These are phyloP conservation scores for Peromyscus californicus DNA, from an alignment of 2,113 vertebrate genomes.

Conservation along the genomic window DNA sequence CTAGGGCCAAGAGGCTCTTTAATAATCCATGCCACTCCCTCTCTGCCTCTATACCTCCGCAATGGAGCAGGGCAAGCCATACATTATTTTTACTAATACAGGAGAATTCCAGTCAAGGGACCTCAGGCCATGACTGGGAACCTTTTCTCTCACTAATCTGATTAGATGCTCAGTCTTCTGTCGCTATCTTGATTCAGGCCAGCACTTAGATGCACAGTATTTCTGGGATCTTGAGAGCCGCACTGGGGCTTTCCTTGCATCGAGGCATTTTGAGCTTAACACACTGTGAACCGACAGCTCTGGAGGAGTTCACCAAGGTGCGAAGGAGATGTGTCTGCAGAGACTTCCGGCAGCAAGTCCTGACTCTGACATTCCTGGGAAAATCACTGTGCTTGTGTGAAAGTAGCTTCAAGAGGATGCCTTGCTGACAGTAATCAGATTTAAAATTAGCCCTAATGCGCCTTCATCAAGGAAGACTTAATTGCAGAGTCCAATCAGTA, in stretches of 20 bases:
- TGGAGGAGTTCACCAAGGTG: background rate
- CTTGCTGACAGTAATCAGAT: slow-evolving; percentile 72
- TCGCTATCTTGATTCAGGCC: background rate
- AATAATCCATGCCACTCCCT: background rate
- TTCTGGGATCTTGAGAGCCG: background rate
- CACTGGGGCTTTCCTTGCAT: background rate
- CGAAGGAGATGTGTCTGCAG: background rate
- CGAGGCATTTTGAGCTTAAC: background rate
- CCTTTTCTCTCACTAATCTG: slow-evolving; percentile 20
- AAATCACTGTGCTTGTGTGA: slow-evolving; percentile 54
- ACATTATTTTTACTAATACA: background rate
- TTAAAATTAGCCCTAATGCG: slow-evolving; percentile 84
- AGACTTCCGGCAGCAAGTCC: background rate
- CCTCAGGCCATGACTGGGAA: background rate
- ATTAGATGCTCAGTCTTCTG: background rate
- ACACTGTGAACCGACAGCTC: background rate
- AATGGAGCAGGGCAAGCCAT: background rate
- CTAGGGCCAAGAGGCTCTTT: slow-evolving; percentile 11
- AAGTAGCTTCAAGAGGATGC: slow-evolving; percentile 78
- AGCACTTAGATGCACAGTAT: background rate
- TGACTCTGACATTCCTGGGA: background rate
- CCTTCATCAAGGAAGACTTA: slow-evolving; percentile 82
- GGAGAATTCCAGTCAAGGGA: background rate
- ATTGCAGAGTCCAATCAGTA: slow-evolving; percentile 82
- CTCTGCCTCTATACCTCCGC: background rate